These are phyloP conservation scores for Dorcus hopei DNA, from an alignment of 2,888 invertebrate genomes.

Conservation along the genomic window DNA sequence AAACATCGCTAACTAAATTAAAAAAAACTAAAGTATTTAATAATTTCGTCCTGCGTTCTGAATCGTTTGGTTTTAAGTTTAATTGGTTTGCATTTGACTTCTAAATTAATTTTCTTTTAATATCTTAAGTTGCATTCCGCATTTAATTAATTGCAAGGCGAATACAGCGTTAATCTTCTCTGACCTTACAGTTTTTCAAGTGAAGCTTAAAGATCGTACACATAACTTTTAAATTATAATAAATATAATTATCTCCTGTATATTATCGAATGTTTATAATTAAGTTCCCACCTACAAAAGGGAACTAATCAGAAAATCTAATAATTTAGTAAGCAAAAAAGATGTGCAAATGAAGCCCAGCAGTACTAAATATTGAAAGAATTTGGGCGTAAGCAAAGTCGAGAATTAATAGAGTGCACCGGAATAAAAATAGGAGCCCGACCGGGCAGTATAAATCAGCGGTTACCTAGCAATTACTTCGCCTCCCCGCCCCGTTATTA, in stretches of 20 bases:
- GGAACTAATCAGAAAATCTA: slow-evolving; percentile 27
- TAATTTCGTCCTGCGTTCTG: too few relatives aligned
- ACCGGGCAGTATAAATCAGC: slow-evolving; percentile 46
- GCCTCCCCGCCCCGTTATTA: slow-evolving; percentile 51
- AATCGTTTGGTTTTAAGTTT: too few relatives aligned
- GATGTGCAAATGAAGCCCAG: slow-evolving; percentile 20
- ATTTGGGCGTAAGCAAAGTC: slow-evolving; percentile 28
- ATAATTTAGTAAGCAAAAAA: slow-evolving; percentile 21
- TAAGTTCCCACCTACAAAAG: slow-evolving; percentile 33
- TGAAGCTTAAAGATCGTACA: too few relatives aligned
- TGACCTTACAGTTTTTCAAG: too few relatives aligned
- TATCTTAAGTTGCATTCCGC: too few relatives aligned
- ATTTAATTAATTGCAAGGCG: too few relatives aligned
- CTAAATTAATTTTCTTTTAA: too few relatives aligned
- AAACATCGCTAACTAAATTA: too few relatives aligned
- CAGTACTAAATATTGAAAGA: slow-evolving; percentile 22
- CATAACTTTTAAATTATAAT: too few relatives aligned
- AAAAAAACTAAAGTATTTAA: too few relatives aligned
- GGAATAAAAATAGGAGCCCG: slow-evolving; percentile 35
- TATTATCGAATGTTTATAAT: slow-evolving; percentile 22
- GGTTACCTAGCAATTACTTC: slow-evolving; percentile 48
- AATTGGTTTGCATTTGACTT: too few relatives aligned
- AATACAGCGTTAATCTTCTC: too few relatives aligned
- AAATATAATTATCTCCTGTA: neutral
- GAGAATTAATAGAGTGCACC: slow-evolving; percentile 33